phyloP scores from a whole-genome alignment of 2,888 invertebrate genomes.

The Agonopterix heracliana region DNA sequence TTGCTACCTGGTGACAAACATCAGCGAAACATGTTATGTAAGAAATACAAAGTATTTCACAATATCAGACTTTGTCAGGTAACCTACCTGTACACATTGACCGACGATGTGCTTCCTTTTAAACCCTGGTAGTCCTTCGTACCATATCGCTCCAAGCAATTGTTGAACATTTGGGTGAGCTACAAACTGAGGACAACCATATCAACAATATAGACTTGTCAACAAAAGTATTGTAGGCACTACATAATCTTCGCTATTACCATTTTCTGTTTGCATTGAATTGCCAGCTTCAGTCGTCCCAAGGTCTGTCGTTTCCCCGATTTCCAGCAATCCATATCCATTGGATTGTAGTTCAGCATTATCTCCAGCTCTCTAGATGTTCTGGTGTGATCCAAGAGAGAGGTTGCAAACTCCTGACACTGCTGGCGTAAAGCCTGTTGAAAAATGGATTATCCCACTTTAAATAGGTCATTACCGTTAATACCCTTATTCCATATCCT shows the following conservation, averaged over 20 bases:
- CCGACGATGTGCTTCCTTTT: constrained; percentile 92
- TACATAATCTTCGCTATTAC: constrained; percentile 55
- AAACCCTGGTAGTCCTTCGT: constrained; percentile 97
- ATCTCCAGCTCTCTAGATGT: constrained; percentile 96
- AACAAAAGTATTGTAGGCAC: too few relatives aligned
- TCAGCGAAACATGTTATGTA: too few relatives aligned
- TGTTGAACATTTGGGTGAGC: constrained; percentile 99
- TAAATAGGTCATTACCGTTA: too few relatives aligned
- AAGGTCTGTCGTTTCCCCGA: constrained; percentile 92
- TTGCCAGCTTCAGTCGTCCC: constrained; percentile 93
- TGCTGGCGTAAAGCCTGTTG: constrained; percentile 84
- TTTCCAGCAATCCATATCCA: constrained; percentile 86
- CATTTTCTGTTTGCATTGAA: constrained; percentile 97
- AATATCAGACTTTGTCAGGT: too few relatives aligned
- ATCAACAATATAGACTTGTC: too few relatives aligned
- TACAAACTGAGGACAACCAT: constrained; percentile 84
- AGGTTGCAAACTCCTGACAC: constrained; percentile 92
- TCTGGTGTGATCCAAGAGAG: constrained; percentile 92
- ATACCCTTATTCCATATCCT: too few relatives aligned
- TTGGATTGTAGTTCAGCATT: constrained; percentile 94
- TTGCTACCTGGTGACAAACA: constrained; percentile 77
- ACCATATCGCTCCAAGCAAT: constrained; percentile 96
- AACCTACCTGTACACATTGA: constrained; percentile 89
- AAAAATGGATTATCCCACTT: neutral
- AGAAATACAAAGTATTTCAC: too few relatives aligned